phyloP scores from a whole-genome alignment of 2,113 vertebrate genomes.

The Odontesthes bonariensis region DNA sequence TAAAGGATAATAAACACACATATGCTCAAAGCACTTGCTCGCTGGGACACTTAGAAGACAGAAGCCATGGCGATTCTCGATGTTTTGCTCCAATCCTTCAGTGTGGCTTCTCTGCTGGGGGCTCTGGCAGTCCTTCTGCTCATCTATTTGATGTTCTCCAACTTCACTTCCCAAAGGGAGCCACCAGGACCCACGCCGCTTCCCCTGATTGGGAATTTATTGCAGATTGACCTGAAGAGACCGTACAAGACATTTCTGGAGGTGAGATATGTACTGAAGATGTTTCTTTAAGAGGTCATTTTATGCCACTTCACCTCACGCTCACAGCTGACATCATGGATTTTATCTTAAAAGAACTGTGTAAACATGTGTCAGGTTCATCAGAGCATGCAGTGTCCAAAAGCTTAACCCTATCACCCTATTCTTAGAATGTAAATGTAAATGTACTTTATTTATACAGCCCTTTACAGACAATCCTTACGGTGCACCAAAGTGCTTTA shows the following conservation, averaged over 20 bases:
- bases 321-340: too few species aligned
- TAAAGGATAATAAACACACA: not conserved
- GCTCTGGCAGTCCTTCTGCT: constrained; percentile 35
- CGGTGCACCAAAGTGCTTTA: too few species aligned
- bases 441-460: too few species aligned
- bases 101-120: constrained; percentile 7
- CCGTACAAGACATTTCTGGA: constrained; percentile 5
- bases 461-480: too few species aligned
- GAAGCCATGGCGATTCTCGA: constrained; percentile 22
- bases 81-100: not conserved
- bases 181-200: constrained; percentile 60
- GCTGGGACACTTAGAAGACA: not conserved
- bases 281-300: too few species aligned
- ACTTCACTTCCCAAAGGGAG: constrained; percentile 1
- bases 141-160: not conserved
- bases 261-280: constrained; percentile 19
- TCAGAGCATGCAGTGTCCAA: too few species aligned
- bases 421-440: too few species aligned
- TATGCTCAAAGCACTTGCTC: not conserved
- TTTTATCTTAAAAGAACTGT: too few species aligned
- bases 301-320: not conserved
- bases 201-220: constrained; percentile 58
- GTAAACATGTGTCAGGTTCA: too few species aligned
- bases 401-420: too few species aligned
- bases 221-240: constrained; percentile 52